Percentiles rank a stretch among this genome's conserved stretches.
These are phyloP conservation scores for Syrista parreyssii DNA, from an alignment of 2,888 invertebrate species.

Conservation along the genomic window DNA sequence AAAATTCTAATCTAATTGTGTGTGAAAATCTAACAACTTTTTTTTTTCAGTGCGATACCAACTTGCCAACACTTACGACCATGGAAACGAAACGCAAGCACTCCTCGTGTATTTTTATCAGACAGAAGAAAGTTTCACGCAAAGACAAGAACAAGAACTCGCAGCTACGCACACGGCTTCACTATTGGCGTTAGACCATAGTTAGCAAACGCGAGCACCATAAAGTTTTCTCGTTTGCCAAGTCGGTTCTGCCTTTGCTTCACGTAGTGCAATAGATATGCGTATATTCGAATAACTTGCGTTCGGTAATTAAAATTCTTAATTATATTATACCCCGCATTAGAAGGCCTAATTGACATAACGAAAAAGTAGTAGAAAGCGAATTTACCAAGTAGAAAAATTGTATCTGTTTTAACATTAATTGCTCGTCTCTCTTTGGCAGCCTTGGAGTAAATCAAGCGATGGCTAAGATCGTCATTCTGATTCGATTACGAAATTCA, in stretches of 20 bases:
- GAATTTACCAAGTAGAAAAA: not conserved
- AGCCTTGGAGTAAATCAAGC: not conserved
- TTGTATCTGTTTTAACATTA: not conserved
- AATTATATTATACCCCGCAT: not conserved
- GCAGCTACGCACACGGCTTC: not conserved
- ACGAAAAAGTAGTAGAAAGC: not conserved
- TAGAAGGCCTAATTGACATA: not conserved
- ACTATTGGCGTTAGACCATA: not conserved
- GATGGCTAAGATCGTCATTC: not conserved
- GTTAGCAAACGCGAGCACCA: not conserved
- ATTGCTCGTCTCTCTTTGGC: not conserved
- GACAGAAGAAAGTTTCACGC: not conserved
- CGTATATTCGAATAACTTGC: not conserved
- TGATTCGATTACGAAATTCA: not conserved
- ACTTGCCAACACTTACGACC: not conserved
- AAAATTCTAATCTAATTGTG: not conserved
- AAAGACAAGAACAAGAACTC: not conserved
- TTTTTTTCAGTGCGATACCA: not conserved
- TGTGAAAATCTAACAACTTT: not conserved
- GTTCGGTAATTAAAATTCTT: not conserved
- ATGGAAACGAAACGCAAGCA: not conserved
- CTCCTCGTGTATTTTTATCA: not conserved
- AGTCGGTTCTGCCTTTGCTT: not conserved
- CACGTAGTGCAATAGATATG: not conserved
- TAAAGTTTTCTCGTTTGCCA: not conserved